Conservation (phyloP, 2,888 invertebrate species). For the Andrena dorsata region DNA sequence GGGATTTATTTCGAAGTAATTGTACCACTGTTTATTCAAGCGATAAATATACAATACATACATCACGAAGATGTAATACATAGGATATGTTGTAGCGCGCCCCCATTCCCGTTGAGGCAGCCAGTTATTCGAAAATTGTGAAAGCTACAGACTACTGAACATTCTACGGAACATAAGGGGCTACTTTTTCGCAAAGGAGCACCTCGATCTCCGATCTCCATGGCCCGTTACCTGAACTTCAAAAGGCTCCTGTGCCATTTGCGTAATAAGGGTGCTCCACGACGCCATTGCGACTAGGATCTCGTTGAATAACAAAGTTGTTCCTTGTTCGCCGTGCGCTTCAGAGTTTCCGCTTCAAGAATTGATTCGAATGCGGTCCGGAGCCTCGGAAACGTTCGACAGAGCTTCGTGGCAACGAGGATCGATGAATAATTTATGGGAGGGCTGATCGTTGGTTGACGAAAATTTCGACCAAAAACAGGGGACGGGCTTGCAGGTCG, state of each 20-base stretch:
- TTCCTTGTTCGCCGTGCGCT: background rate
- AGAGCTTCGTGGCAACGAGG: background rate
- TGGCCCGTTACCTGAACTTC: background rate
- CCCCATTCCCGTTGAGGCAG: background rate
- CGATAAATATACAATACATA: background rate
- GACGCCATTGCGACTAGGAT: background rate
- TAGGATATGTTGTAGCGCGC: no score
- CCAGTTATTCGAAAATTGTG: background rate
- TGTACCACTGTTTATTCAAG: background rate
- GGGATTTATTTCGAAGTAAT: background rate
- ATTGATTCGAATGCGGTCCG: background rate
- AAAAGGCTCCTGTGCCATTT: background rate
- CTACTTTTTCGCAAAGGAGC: background rate
- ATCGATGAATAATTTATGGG: conserved; percentile 12
- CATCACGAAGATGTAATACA: background rate
- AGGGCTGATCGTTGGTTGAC: background rate
- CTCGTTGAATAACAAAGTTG: conserved; percentile 10
- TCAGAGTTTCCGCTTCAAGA: background rate
- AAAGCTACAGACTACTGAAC: background rate
- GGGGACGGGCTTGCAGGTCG: background rate
- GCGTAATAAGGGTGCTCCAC: background rate
- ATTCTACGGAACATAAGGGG: background rate
- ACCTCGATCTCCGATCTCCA: background rate
- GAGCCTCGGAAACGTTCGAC: background rate
- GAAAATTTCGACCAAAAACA: background rate